phyloP scores from a whole-genome alignment of 2,888 invertebrate genomes.

The Augiades crinisus region DNA sequence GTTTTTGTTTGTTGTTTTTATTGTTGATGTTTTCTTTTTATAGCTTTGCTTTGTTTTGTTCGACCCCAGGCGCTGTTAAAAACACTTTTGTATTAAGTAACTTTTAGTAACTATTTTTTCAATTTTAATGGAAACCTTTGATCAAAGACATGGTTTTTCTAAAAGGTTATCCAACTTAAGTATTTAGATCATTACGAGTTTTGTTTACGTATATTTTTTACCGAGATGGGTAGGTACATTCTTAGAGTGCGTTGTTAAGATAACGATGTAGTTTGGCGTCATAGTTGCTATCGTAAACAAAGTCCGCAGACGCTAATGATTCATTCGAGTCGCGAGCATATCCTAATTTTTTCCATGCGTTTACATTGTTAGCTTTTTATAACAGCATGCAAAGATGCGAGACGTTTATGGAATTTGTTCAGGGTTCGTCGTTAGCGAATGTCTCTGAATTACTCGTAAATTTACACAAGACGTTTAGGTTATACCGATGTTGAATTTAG shows the following conservation, averaged over 20 bases:
- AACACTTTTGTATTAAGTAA: too few relatives aligned
- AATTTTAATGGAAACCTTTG: too few relatives aligned
- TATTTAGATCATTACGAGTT: too few relatives aligned
- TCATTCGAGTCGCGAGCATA: slow-evolving; percentile 14
- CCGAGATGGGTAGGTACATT: not conserved
- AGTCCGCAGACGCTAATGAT: slow-evolving; percentile 37
- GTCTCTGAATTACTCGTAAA: not conserved
- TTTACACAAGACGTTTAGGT: not conserved
- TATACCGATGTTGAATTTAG: not conserved
- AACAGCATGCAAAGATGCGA: too few relatives aligned
- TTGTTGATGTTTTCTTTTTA: slow-evolving; percentile 16
- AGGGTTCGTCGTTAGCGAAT: not conserved
- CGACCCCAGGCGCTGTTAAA: too few relatives aligned
- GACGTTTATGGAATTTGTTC: not conserved
- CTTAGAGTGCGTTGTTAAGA: slow-evolving; percentile 10
- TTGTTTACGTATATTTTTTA: too few relatives aligned
- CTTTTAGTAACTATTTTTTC: too few relatives aligned
- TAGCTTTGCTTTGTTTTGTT: slow-evolving; percentile 10
- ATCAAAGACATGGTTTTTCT: too few relatives aligned
- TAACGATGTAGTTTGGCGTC: slow-evolving; percentile 47
- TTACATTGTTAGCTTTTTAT: not conserved
- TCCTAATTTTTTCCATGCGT: slow-evolving; percentile 8
- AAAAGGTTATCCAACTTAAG: too few relatives aligned
- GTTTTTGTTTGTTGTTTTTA: slow-evolving; percentile 23
- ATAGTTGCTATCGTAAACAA: slow-evolving; percentile 63